phyloP scores from a whole-genome alignment of 37 sponge, comb jelly and placozoan species.

The Bolinopsis microptera region DNA sequence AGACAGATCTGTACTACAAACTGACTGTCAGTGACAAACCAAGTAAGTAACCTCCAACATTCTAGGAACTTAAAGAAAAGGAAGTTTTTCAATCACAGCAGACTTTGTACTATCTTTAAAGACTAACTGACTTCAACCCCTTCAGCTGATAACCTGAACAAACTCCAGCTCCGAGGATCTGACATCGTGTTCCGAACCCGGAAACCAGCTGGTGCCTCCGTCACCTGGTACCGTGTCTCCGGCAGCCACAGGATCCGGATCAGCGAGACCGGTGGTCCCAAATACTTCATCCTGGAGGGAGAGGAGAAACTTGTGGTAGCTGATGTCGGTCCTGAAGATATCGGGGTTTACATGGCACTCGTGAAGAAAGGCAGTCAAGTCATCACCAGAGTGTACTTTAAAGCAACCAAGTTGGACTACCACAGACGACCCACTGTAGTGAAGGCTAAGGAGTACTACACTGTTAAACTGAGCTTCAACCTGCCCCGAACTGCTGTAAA shows the following conservation, averaged over 20 bases:
- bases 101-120: too few relatives aligned
- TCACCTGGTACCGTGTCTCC: not conserved
- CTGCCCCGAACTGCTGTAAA: not conserved
- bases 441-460: constrained; percentile 15
- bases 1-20: constrained; percentile 41
- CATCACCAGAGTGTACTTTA: constrained; percentile 31
- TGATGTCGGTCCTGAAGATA: constrained; percentile 28
- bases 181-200: constrained; percentile 34
- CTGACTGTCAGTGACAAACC: constrained; percentile 20
- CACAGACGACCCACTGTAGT: constrained; percentile 17
- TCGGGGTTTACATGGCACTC: constrained; percentile 8
- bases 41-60: not conserved
- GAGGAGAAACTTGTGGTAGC: not conserved
- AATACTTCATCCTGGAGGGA: constrained; percentile 36
- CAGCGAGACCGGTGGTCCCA: not conserved
- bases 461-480: constrained; percentile 13
- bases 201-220: not conserved
- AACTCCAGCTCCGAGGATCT: not conserved
- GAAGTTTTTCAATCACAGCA: too few relatives aligned
- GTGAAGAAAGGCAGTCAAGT: not conserved
- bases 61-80: too few relatives aligned
- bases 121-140: too few relatives aligned
- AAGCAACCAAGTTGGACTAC: constrained; percentile 36
- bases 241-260: not conserved
- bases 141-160: constrained; percentile 21